Conservation (phyloP, 2,888 invertebrate species). For the Strigamia transsilvanica region DNA sequence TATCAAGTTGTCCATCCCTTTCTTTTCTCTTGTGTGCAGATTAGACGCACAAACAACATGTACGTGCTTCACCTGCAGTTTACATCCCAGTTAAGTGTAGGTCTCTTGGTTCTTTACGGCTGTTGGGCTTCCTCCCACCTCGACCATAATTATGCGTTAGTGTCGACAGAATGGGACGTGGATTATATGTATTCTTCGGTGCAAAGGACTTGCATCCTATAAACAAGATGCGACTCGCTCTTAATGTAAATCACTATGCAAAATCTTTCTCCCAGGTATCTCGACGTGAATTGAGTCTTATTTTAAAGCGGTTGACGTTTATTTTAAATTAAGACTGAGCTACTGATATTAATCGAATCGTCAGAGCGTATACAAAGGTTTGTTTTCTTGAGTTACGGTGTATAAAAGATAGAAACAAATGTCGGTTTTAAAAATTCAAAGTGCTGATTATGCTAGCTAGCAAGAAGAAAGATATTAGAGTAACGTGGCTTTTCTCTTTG, state of each 20-base stretch:
- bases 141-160: slow-evolving; percentile 49
- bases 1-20: slow-evolving; percentile 43
- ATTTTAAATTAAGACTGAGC: neutral
- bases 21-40: slow-evolving; percentile 32
- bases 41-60: slow-evolving; percentile 45
- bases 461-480: neutral
- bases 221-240: slow-evolving; percentile 48
- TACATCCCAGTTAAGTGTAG: slow-evolving; percentile 47
- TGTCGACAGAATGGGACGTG: slow-evolving; percentile 48
- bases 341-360: neutral
- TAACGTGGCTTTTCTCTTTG: slow-evolving; percentile 23
- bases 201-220: slow-evolving; percentile 45
- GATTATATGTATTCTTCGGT: slow-evolving; percentile 44
- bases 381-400: neutral
- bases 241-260: slow-evolving; percentile 36
- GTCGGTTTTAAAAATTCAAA: neutral
- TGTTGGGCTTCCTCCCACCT: slow-evolving; percentile 48
- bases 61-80: slow-evolving; percentile 49
- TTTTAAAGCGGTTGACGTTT: neutral
- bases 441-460: neutral
- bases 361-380: neutral
- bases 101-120: slow-evolving; percentile 49
- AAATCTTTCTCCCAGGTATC: neutral
- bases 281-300: neutral
- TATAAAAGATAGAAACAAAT: neutral